These are phyloP conservation scores for Xylophagus ater DNA, from an alignment of 2,888 invertebrate species.

Conservation along the genomic window DNA sequence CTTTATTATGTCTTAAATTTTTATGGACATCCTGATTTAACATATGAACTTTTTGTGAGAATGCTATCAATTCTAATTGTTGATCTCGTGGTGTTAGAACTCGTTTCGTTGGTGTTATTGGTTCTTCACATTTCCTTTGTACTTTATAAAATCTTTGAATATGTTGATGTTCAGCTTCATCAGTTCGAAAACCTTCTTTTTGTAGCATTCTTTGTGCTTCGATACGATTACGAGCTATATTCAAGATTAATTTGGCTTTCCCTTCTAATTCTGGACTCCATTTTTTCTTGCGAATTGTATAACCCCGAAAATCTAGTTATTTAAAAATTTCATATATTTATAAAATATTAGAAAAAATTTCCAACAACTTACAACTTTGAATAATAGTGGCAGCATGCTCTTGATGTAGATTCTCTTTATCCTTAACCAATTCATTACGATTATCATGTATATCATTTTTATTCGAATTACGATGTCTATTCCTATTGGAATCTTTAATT, in stretches of 20 bases:
- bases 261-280: slow-evolving; percentile 30
- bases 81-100: slow-evolving; percentile 21
- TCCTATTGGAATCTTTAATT: slow-evolving; percentile 28
- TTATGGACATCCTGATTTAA: slow-evolving; percentile 57
- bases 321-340: neutral
- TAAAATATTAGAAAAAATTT: slow-evolving; percentile 3
- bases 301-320: slow-evolving; percentile 52
- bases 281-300: slow-evolving; percentile 47
- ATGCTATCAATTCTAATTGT: slow-evolving; percentile 43
- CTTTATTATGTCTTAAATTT: slow-evolving; percentile 51
- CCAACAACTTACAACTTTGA: slow-evolving; percentile 51
- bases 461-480: no score
- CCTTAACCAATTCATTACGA: slow-evolving; percentile 20
- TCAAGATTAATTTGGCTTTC: slow-evolving; percentile 19
- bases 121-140: slow-evolving; percentile 6
- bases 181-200: slow-evolving; percentile 38
- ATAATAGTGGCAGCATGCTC: slow-evolving; percentile 51
- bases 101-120: slow-evolving; percentile 14
- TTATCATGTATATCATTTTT: slow-evolving; percentile 23
- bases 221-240: slow-evolving; percentile 14
- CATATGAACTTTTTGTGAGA: slow-evolving; percentile 49
- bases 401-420: slow-evolving; percentile 26
- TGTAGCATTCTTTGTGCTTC: slow-evolving; percentile 28
- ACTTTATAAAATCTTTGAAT: slow-evolving; percentile 25
- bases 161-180: slow-evolving; percentile 35